Evolutionary conservation across 2,888 invertebrate genomes (phyloP).

Genomic region (Perizoma affinitatum): DNA sequence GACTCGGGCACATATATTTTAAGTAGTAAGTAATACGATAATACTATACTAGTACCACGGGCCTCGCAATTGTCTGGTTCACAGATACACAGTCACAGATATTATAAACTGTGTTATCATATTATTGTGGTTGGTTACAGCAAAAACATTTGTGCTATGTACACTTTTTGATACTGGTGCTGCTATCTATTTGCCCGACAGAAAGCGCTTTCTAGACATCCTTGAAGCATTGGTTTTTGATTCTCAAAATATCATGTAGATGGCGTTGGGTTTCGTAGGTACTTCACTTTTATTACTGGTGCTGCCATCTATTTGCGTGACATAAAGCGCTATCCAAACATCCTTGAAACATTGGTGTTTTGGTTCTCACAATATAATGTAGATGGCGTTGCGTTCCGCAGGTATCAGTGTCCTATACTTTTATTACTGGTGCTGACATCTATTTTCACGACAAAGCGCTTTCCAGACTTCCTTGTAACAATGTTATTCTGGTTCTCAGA

Average conservation of each 20-base stretch:
- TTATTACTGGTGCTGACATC: slow-evolving; percentile 24
- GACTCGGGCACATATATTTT: too few species aligned
- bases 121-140: too few species aligned
- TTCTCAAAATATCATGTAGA: slow-evolving; percentile 19
- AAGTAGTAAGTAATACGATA: too few species aligned
- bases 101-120: too few species aligned
- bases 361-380: slow-evolving; percentile 6
- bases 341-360: neutral
- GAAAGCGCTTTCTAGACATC: neutral
- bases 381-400: slow-evolving; percentile 31
- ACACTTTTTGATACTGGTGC: slow-evolving; percentile 7
- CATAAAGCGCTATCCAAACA: neutral
- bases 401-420: neutral
- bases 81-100: too few species aligned
- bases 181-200: slow-evolving; percentile 21
- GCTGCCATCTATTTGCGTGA: slow-evolving; percentile 21
- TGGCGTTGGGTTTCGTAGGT: slow-evolving; percentile 20
- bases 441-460: neutral
- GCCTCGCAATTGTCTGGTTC: too few species aligned
- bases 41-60: too few species aligned
- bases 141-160: too few species aligned
- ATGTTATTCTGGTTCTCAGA: slow-evolving; percentile 4
- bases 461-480: neutral
- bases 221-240: neutral
- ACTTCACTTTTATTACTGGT: slow-evolving; percentile 3